Evolutionary conservation across 2,888 invertebrate species (phyloP), one percentile per base, ranked within the genome.

Genomic region (Agrotis exclamationis): DNA sequence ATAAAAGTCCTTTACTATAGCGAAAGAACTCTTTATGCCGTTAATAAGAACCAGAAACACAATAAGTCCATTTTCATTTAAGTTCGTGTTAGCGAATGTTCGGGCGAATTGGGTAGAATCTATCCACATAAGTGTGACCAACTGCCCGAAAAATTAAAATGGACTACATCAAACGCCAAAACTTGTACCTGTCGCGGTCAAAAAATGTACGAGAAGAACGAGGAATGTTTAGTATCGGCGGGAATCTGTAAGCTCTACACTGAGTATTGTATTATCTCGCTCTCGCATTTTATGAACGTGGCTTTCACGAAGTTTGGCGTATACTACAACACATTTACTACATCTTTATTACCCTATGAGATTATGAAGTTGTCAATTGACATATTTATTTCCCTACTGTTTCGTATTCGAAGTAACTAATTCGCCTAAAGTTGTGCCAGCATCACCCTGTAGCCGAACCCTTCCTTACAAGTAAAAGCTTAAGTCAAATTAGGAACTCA

Each of bases 341-440:
- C 24, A 56, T 20, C 13, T 50, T 11, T 18, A 45, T 22, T 65
- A 45, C 50, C 14, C 39, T 68, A 68, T 20, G 73, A 72, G 65
- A 72, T 74, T 65, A 18, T 24, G 24, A 2, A 72, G 16, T 50
- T 45, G n/a, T 74, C 64, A 56, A 60, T 47, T 14, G 16, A 66
- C n/a, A n/a, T 24, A 28, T 51, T n/a, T 74, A 51, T 69, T 76
- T 57, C 69, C 45, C n/a, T 73, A 76, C 76, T 73, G 76, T 73
- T 76, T 76, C 70, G 28, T 73, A 57, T 57, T 76, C 76, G 39
- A 73, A 73, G 57, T 57, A 68, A 76, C 45, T 57, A 50, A 20
- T 24, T 57, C 33, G 33, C 47, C 57, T 57, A 53, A 73, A 69
- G 18, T 73, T 69, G 57, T 20, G 73, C 70, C 39, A 76, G 50